These are phyloP conservation scores for rat (Rattus norvegicus) DNA, from an alignment of 2,113 vertebrate genomes.

Conservation along the genomic window DNA sequence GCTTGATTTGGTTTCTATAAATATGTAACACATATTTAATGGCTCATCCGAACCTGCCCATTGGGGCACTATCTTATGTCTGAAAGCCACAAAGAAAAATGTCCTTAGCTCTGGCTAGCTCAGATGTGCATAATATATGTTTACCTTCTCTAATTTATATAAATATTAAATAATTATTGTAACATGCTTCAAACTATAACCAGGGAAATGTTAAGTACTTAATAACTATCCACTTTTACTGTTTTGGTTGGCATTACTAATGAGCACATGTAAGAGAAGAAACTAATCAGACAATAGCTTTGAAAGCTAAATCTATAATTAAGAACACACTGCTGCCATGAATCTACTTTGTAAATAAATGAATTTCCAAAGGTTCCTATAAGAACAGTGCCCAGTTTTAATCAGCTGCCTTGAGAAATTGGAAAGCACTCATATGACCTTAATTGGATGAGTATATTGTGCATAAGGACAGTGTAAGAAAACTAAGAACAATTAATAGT, in stretches of 20 bases:
- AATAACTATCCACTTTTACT: background rate
- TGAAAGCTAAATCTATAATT: background rate
- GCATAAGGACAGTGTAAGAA: background rate
- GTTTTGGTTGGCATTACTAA: background rate
- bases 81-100: slow-evolving; percentile 49
- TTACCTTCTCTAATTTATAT: background rate
- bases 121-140: background rate
- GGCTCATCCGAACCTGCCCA: background rate
- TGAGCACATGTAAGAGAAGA: background rate
- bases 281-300: background rate
- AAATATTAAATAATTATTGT: background rate
- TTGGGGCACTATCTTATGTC: background rate
- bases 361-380: background rate
- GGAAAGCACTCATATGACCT: background rate
- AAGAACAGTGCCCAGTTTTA: background rate
- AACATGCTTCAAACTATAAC: background rate
- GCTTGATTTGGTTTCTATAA: background rate
- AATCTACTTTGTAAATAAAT: background rate
- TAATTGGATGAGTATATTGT: background rate
- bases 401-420: background rate
- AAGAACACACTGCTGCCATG: background rate
- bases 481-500: background rate
- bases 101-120: background rate
- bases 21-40: slow-evolving; percentile 8
- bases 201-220: background rate